A percentile compares a stretch with the other conserved stretches of the same genome.
Conservation (phyloP, 2,888 invertebrate species). For the Macrophya annulata region DNA sequence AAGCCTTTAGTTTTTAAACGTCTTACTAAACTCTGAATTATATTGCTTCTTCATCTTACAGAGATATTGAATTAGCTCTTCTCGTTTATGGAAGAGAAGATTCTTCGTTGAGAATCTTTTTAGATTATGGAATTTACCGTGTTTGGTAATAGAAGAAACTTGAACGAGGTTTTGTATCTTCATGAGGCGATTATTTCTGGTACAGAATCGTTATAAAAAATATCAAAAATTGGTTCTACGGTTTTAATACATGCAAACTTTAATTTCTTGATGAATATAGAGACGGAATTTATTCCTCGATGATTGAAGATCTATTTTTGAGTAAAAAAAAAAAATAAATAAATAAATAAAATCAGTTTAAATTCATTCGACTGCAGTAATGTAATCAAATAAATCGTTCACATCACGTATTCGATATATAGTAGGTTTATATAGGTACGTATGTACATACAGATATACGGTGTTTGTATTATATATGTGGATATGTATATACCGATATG, state of each 20-base stretch:
- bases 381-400: not conserved
- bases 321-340: not conserved
- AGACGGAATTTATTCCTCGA: not conserved
- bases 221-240: too few relatives aligned
- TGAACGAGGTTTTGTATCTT: too few relatives aligned
- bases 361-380: not conserved
- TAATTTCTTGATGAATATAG: too few relatives aligned
- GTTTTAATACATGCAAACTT: too few relatives aligned
- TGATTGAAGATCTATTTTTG: not conserved
- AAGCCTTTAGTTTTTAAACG: constrained; percentile 36
- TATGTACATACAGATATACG: constrained; percentile 2
- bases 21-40: constrained; percentile 20
- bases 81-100: not conserved
- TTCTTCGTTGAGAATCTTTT: not conserved
- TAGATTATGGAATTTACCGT: not conserved
- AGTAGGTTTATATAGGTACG: not conserved
- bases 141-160: too few relatives aligned
- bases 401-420: not conserved
- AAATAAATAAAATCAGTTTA: not conserved
- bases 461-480: not conserved
- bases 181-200: too few relatives aligned
- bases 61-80: not conserved
- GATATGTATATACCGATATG: not conserved
- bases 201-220: too few relatives aligned
- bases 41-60: not conserved